Percentiles rank a stretch among this genome's conserved stretches.
These are phyloP conservation scores for Pararge aegeria DNA, from an alignment of 1,140 invertebrate genomes.

Conservation along the genomic window DNA sequence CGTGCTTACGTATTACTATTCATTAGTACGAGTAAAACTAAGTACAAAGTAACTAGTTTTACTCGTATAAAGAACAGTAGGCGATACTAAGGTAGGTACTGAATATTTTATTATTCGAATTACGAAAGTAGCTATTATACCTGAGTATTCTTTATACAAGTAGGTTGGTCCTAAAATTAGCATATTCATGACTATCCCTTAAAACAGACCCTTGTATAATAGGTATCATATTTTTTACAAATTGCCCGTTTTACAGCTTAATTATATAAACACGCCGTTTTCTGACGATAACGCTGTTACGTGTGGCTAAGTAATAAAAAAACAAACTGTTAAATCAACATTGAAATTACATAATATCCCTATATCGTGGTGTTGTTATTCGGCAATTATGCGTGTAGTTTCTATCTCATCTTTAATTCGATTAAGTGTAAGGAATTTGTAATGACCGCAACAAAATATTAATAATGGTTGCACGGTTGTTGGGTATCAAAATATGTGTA, in stretches of 20 bases:
- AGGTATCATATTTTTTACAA: slow-evolving; percentile 12
- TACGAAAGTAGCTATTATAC: background rate
- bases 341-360: slow-evolving; percentile 16
- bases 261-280: background rate
- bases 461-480: slow-evolving; percentile 50
- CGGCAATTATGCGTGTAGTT: slow-evolving; percentile 36
- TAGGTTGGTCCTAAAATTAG: slow-evolving; percentile 4
- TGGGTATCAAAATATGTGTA: slow-evolving; percentile 47
- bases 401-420: slow-evolving; percentile 54
- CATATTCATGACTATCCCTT: slow-evolving; percentile 16
- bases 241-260: slow-evolving; percentile 3
- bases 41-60: too few relatives aligned
- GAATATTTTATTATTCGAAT: slow-evolving; percentile 23
- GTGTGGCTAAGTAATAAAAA: slow-evolving; percentile 13
- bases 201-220: slow-evolving; percentile 12
- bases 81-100: slow-evolving; percentile 3
- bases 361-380: slow-evolving; percentile 30
- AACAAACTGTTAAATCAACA: slow-evolving; percentile 20
- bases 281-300: slow-evolving; percentile 8
- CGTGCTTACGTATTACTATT: too few relatives aligned
- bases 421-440: slow-evolving; percentile 59
- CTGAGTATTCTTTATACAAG: background rate
- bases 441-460: slow-evolving; percentile 56
- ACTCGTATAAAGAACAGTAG: too few relatives aligned
- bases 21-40: too few relatives aligned